Conservation (phyloP, 2,797 vertebrate species). For the Morelia viridis region DNA sequence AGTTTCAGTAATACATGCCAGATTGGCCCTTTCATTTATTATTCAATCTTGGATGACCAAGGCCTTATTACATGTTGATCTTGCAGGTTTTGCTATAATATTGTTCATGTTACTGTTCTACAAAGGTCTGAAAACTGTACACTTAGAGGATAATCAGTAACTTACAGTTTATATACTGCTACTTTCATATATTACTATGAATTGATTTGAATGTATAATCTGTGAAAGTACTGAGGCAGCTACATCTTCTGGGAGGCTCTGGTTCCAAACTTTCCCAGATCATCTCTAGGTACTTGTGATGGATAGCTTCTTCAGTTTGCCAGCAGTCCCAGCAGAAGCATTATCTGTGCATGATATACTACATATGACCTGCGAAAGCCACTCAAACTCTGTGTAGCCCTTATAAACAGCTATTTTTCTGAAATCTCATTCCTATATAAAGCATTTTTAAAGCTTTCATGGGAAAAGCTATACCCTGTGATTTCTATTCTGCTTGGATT, state of each 20-base stretch:
- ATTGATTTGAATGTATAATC: background rate
- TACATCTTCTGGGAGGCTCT: constrained; percentile 9
- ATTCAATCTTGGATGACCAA: background rate
- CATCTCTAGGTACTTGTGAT: background rate
- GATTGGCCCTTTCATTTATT: background rate
- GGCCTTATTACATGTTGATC: background rate
- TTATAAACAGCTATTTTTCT: background rate
- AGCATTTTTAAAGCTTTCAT: background rate
- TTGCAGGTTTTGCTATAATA: background rate
- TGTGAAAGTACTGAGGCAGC: background rate
- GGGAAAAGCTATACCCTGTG: background rate
- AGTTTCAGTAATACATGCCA: background rate
- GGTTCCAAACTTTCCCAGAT: background rate
- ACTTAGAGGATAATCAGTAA: background rate
- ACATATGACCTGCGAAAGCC: background rate
- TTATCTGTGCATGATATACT: background rate
- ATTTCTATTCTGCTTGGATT: background rate
- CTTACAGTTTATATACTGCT: background rate
- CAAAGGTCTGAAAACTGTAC: background rate
- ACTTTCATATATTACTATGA: background rate
- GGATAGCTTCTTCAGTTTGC: background rate
- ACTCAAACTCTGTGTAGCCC: background rate
- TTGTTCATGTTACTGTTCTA: background rate
- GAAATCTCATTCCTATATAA: background rate
- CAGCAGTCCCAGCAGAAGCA: background rate